A percentile compares a stretch with the other conserved stretches of the same genome.
Evolutionary conservation across 2,113 vertebrate genomes (phyloP).

Genomic region (Centropus unirufus): DNA sequence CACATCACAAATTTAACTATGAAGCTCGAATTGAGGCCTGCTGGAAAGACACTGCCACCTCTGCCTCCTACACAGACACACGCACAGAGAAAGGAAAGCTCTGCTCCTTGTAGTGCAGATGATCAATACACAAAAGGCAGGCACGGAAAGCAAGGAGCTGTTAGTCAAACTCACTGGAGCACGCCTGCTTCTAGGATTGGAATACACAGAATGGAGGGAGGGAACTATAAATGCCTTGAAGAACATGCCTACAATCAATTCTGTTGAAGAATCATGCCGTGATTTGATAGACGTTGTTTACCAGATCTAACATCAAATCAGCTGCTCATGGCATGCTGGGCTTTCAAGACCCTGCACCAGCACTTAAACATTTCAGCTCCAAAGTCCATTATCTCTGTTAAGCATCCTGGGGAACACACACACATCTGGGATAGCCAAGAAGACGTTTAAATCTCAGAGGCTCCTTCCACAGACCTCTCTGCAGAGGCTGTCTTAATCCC

Average conservation of each 20-base stretch:
- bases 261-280: neutral
- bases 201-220: neutral
- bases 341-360: slow-evolving; percentile 13
- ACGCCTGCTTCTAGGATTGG: neutral
- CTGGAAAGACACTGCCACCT: slow-evolving; percentile 24
- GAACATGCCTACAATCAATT: neutral
- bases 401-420: neutral
- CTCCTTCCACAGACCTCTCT: neutral
- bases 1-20: neutral
- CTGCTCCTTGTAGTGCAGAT: neutral
- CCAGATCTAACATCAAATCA: neutral
- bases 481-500: slow-evolving; percentile 22
- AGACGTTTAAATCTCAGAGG: neutral
- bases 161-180: neutral
- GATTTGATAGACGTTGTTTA: neutral
- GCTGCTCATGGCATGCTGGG: neutral
- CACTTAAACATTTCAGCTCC: neutral
- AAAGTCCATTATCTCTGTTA: slow-evolving; percentile 21
- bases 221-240: neutral
- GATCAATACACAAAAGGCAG: slow-evolving; percentile 34
- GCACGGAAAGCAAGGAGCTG: neutral
- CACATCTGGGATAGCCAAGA: slow-evolving; percentile 4
- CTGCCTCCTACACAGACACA: slow-evolving; percentile 22
- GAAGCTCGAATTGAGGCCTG: neutral
- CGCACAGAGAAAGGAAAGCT: neutral